Evolutionary conservation across 1,140 invertebrate genomes (phyloP).

Genomic region (Bombus difficillimus): DNA sequence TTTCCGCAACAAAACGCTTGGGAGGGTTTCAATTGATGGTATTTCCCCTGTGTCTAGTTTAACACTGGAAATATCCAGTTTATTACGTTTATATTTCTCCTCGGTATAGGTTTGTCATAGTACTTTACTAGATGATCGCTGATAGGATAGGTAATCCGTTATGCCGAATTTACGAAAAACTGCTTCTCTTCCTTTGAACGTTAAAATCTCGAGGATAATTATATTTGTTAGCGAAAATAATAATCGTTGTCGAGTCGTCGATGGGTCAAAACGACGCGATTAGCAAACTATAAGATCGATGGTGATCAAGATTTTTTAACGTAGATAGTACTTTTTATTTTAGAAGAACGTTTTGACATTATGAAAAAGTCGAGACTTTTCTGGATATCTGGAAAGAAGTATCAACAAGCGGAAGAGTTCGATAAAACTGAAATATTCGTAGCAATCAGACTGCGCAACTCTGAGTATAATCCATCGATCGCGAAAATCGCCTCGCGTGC

Average conservation of each 20-base stretch:
- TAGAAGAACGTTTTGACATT: no score
- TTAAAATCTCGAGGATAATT: background rate
- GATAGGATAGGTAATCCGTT: no score
- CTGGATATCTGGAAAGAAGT: background rate
- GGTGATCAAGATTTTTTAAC: no score
- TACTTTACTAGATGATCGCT: no score
- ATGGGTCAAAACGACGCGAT: no score
- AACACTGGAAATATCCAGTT: background rate
- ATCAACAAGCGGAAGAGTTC: background rate
- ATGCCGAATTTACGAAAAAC: no score
- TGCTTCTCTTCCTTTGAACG: background rate
- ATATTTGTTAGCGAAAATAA: no score
- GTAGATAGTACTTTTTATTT: no score
- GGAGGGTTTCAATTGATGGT: background rate
- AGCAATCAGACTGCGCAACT: background rate
- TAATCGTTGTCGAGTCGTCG: background rate
- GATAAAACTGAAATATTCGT: background rate
- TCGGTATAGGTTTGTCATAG: no score
- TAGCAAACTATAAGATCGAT: background rate
- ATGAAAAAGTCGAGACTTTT: background rate
- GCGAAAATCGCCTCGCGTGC: background rate
- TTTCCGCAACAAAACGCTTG: background rate
- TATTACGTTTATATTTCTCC: background rate
- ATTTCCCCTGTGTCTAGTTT: background rate
- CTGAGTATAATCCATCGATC: background rate